Base-by-base conservation (phyloP, 2,113 vertebrate genomes). In the Piaya cayana region DNA sequence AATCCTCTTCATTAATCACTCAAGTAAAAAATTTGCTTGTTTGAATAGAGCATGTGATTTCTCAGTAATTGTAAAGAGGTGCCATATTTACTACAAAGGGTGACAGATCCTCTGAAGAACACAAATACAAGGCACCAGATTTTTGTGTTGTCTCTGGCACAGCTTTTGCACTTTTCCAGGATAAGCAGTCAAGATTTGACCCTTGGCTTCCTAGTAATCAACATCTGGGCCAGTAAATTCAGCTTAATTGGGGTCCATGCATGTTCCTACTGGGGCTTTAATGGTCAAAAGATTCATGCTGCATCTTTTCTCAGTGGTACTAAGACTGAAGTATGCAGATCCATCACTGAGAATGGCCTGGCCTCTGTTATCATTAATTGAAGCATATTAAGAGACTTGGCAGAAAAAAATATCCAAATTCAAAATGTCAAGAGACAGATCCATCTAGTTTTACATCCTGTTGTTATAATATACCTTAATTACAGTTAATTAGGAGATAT, bases 401-500 rank as follows among this genome's bases (percentile, higher is more conserved):
- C 34, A 82, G 53, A 13, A 90, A 93, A 94, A 91, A 93, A 81
- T 1, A 62, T 15, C 68, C 55, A 68, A 81, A 92, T 92, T 88
- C 64, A 79, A 94, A 94, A 95, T 60, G 52, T 83, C 92, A 92
- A 63, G 94, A 94, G 95, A 93, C 79, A 90, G 82, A 93, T 95
- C 34, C 76, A 96, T 86, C 79, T 74, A 90, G 76, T 88, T 93
- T 92, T 85, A 88, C 82, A 93, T 94, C 88, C 93, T 94, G 90
- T 92, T 90, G 87, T 92, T 96, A 90, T 71, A 96, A 86, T 88
- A 95, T 45, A 95, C 92, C 79, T 96, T 90, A 96, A 96, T 95
- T 90, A 78, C 47, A 67, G 92, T 81, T 95, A 90, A 96, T 95
- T 88, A 87, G 68, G 82, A 93, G 72, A 93, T 88, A 93, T 74